Percentiles rank a stretch among this genome's conserved stretches.
These are phyloP conservation scores for Gymnodraco acuticeps DNA, from an alignment of 2,797 vertebrate genomes.

Conservation along the genomic window DNA sequence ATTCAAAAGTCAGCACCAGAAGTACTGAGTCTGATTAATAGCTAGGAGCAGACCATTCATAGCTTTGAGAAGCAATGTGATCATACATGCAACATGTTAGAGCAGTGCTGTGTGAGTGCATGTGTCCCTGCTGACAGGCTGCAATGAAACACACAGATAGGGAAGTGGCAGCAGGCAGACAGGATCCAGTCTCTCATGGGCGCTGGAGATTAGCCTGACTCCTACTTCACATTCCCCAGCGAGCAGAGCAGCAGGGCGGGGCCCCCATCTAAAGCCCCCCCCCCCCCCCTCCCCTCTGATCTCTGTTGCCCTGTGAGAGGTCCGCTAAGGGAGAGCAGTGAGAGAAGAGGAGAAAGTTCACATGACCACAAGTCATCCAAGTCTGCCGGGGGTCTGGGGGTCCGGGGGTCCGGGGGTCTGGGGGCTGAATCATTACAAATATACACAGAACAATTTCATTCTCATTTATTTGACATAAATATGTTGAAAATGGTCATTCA, in stretches of 20 bases:
- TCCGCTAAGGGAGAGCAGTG: not conserved
- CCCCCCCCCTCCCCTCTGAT: slow-evolving; percentile 30
- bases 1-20: too few species aligned
- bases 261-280: slow-evolving; percentile 19
- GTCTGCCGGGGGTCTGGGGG: not conserved
- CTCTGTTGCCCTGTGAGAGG: slow-evolving; percentile 15
- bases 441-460: not conserved
- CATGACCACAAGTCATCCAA: slow-evolving; percentile 14
- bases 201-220: slow-evolving; percentile 90
- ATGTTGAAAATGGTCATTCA: not conserved
- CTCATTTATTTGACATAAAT: not conserved
- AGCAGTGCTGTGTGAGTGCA: not conserved
- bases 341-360: slow-evolving; percentile 27
- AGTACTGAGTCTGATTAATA: too few species aligned
- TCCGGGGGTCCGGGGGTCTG: too few species aligned
- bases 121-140: slow-evolving; percentile 85
- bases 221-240: slow-evolving; percentile 88
- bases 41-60: too few species aligned
- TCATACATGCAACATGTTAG: too few species aligned
- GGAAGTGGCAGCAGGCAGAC: slow-evolving; percentile 90
- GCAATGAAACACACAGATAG: slow-evolving; percentile 92
- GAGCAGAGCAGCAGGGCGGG: slow-evolving; percentile 45
- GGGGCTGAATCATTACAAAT: not conserved
- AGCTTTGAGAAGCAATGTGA: too few species aligned
- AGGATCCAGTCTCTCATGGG: slow-evolving; percentile 90